Evolutionary conservation across 1,140 invertebrate genomes (phyloP), one percentile per base, ranked within the genome.

Genomic region (Pararge aegeria): DNA sequence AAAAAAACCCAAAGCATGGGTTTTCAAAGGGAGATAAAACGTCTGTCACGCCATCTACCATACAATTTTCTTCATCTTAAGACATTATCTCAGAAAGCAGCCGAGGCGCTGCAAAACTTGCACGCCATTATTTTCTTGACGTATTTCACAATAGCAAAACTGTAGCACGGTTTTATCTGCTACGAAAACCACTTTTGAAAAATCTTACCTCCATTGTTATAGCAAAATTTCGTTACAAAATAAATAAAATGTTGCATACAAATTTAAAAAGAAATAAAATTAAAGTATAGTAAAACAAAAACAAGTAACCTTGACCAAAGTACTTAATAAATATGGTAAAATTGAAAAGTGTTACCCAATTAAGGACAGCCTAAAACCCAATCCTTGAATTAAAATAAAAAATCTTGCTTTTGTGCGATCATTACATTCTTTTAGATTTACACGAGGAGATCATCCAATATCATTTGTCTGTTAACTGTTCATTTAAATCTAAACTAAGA

Each of bases 61-160:
- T 49, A 67, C 64, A 59, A 67, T 70, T 79, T 69, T 67, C 65
- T 65, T 73, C 60, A 64, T 74, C 72, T 73, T 54, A 34, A 50
- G 68, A 73, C 72, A 77, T 75, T 74, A 83, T 80, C 70, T 75
- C 55, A 55, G 50, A 60, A 52, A 67, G 66, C 66, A 70, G 67
- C 52, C 64, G 62, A 59, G 58, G 59, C 66, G 70, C 54, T 57
- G 55, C 72, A 48, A 71, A 75, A 70, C 60, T 75, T 73, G 73
- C 69, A 64, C 62, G 61, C 78, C 68, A 79, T 78, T 85, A 83
- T 83, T 76, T 79, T 73, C 75, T 74, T 83, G 78, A 84, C 79
- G 70, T 80, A 82, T 84, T 84, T 78, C 75, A 79, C 71, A 80
- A 77, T 74, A 73, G 66, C 61, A 70, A 50, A 72, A 64, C 61